Conservation (phyloP, 2,113 vertebrate genomes). For the Ochotona curzoniae region DNA sequence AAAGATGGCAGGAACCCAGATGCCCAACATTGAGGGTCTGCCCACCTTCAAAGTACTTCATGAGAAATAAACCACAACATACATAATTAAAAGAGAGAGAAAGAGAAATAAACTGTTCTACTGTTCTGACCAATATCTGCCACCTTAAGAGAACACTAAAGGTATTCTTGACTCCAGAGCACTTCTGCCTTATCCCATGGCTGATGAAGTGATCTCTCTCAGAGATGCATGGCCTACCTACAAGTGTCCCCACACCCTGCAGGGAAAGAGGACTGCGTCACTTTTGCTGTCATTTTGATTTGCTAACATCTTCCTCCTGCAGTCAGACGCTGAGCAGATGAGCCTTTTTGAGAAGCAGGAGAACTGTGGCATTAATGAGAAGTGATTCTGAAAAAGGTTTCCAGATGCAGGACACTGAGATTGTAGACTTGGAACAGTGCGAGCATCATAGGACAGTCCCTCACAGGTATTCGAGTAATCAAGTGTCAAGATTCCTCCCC, state of each 20-base stretch:
- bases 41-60: not conserved
- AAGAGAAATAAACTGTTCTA: not conserved
- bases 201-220: not conserved
- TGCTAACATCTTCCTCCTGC: slow-evolving; percentile 17
- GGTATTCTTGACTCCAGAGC: not conserved
- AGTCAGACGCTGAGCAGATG: not conserved
- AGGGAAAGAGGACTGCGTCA: not conserved
- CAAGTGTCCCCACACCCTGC: not conserved
- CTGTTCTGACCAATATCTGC: not conserved
- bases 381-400: not conserved
- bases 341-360: not conserved
- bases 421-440: not conserved
- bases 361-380: not conserved
- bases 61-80: not conserved
- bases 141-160: not conserved
- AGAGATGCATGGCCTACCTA: not conserved
- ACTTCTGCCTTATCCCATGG: not conserved
- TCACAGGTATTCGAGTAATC: not conserved
- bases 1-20: not conserved
- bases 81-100: not conserved
- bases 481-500: not conserved
- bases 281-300: not conserved
- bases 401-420: not conserved
- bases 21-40: not conserved
- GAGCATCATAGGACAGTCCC: not conserved